phyloP scores from a whole-genome alignment of 2,797 vertebrate genomes.

The Lepilemur ruficaudatus region DNA sequence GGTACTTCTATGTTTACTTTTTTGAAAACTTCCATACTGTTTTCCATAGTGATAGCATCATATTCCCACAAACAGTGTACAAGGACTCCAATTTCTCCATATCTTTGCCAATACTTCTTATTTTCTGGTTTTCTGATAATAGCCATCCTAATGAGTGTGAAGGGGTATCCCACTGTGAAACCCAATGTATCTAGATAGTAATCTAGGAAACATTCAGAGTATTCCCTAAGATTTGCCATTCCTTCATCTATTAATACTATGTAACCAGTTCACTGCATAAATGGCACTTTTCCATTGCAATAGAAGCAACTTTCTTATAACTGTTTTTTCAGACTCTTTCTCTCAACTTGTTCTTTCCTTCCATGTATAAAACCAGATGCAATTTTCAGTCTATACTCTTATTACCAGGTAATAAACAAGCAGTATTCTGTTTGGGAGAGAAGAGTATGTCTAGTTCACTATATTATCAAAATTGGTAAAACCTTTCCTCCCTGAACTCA shows the following conservation, averaged over 20 bases:
- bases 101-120: not conserved
- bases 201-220: not conserved
- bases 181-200: not conserved
- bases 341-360: not conserved
- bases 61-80: not conserved
- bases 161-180: not conserved
- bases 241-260: not conserved
- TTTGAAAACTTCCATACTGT: not conserved
- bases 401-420: not conserved
- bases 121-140: not conserved
- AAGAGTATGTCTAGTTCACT: not conserved
- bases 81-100: not conserved
- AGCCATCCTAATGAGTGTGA: not conserved
- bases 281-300: not conserved
- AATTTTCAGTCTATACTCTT: not conserved
- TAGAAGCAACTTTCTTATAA: not conserved
- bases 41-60: not conserved
- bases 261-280: not conserved
- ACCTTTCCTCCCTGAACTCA: not conserved
- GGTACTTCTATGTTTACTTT: not conserved
- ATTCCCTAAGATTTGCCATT: not conserved
- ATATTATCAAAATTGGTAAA: not conserved
- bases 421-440: not conserved
- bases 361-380: not conserved
- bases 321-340: not conserved